phyloP scores from a whole-genome alignment of 2,113 vertebrate species.

The Numida meleagris region DNA sequence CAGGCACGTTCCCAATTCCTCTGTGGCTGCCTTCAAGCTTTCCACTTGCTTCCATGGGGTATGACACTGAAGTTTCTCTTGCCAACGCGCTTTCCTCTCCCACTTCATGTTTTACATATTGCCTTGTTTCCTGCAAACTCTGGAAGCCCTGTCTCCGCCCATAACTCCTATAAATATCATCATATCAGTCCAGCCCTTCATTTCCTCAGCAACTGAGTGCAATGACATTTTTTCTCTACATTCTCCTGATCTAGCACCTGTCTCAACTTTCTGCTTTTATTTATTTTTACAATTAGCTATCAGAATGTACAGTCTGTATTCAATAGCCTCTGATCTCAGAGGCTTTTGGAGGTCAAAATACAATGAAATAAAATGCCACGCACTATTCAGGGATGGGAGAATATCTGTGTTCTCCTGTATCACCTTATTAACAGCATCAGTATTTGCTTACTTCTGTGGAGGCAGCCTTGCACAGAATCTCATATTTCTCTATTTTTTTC shows the following conservation, averaged over 20 bases:
- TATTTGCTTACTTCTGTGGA: background rate
- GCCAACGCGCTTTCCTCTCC: background rate
- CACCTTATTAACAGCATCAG: background rate
- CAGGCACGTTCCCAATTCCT: rapidly evolving
- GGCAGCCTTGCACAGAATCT: background rate
- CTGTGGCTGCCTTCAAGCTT: background rate
- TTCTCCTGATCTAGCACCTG: background rate
- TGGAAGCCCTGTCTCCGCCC: background rate
- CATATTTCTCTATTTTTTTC: background rate
- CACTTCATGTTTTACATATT: background rate
- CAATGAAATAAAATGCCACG: background rate
- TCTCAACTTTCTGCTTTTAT: background rate
- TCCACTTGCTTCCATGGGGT: background rate
- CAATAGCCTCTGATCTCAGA: background rate
- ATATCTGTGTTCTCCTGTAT: background rate
- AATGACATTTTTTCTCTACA: background rate
- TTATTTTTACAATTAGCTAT: background rate
- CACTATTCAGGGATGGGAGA: background rate
- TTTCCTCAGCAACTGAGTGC: background rate
- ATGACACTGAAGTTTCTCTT: background rate
- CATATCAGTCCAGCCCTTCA: background rate
- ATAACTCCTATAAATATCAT: background rate
- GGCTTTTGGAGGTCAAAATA: background rate
- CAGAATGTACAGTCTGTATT: background rate
- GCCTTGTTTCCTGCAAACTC: background rate